These are phyloP conservation scores for Eurystomus gularis DNA, from an alignment of 2,113 vertebrate species.

Conservation along the genomic window DNA sequence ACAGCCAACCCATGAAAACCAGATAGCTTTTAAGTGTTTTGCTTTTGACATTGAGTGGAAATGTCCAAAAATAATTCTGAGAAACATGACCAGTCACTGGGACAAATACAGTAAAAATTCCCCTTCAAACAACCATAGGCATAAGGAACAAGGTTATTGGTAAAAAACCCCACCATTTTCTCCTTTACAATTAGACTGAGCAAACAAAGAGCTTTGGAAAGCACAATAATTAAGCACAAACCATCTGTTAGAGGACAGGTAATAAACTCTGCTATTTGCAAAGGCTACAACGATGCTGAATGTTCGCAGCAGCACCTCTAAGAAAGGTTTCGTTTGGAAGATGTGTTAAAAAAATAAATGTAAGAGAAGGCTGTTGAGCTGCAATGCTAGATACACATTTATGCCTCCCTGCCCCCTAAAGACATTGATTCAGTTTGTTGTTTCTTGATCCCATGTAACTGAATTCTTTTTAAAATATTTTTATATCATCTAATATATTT, in stretches of 20 bases:
- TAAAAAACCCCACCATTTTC: not conserved
- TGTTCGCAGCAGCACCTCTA: not conserved
- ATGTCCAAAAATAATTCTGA: not conserved
- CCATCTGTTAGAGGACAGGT: not conserved
- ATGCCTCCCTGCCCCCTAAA: not conserved
- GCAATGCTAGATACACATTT: not conserved
- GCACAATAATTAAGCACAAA: not conserved
- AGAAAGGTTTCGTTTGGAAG: not conserved
- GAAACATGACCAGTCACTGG: constrained; percentile 9
- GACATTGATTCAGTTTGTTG: not conserved
- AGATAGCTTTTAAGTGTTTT: not conserved
- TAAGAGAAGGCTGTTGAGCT: not conserved
- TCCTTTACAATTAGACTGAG: not conserved
- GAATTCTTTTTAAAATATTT: not conserved
- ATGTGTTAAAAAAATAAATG: not conserved
- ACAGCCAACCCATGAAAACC: not conserved
- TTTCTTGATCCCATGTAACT: not conserved
- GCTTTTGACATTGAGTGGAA: not conserved
- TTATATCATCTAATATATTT: not conserved
- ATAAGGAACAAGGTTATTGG: not conserved
- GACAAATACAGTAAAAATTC: constrained; percentile 19
- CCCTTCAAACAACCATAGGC: not conserved
- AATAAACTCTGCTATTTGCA: not conserved
- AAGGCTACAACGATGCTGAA: not conserved
- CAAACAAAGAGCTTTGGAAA: constrained; percentile 1